Evolutionary conservation across 2,888 invertebrate genomes (phyloP), one percentile per base, ranked within the genome.

Genomic region (Synergus umbraculus): DNA sequence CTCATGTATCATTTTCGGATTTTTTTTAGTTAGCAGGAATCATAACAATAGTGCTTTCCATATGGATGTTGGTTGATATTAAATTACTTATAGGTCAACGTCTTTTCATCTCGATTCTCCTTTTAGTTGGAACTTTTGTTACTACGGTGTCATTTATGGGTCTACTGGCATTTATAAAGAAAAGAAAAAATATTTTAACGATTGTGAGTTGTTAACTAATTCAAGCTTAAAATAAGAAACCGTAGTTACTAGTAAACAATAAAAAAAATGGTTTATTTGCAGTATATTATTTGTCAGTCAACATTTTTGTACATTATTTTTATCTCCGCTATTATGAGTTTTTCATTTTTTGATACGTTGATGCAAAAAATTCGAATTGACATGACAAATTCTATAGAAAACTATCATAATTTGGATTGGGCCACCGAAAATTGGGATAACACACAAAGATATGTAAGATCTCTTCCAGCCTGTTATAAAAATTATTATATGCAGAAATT

Each of bases 381-480:
- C 7, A 89, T 89, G 89, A 54, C 64, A 8, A 79, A 76, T 29
- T 81, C 89, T 4, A 87, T 89, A 22, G 77, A 83, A 12, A 87
- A 84, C 77, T 89, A 89, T 76, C 83, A 83, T 12, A 84, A 84
- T 4, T 78, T 83, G 22, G 83, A 85, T 66, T 87, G 85, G 85
- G 87, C 84, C 5, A 86, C 83, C 54, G 86, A 88, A 77, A 85
- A 88, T 54, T 89, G 89, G 89, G 89, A 89, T 60, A 89, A 88
- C 76, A 89, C 89, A 60, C 89, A 89, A 7, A 85, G 80, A 87
- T 88, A 88, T 67, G 89, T 89, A 83, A 85, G 79, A 58, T n/a
- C n/a, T n/a, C n/a, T 54, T 54, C n/a, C 3, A 54, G n/a, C 9
- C 0, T 54, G 9, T 54, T 54, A 54, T 54, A n/a, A 54, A 54